Percentiles rank a stretch among this genome's conserved stretches.
Conservation (phyloP, 2,113 vertebrate genomes). For the Gambusia holbrooki region DNA sequence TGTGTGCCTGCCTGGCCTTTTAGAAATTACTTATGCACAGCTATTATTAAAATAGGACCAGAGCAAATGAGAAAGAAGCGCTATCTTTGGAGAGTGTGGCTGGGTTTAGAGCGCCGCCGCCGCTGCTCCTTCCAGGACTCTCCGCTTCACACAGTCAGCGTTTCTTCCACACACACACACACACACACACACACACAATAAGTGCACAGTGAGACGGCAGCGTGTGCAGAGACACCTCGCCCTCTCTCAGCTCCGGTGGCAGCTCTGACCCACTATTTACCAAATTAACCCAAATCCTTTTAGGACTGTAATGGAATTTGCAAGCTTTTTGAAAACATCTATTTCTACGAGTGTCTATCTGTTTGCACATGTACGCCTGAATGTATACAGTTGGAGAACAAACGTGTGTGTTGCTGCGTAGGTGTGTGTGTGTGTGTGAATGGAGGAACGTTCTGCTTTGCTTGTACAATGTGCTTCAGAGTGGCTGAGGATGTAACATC, state of each 20-base stretch:
- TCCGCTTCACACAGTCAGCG: conserved; percentile 96
- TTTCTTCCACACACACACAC: conserved; percentile 58
- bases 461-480: conserved; percentile 59
- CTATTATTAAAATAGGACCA: conserved; percentile 99
- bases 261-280: conserved; percentile 96
- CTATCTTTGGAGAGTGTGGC: conserved; percentile 90
- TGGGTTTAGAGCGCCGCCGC: conserved; percentile 90
- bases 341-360: conserved; percentile 34
- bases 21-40: conserved; percentile 99
- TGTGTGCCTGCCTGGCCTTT: conserved; percentile 98
- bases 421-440: conserved; percentile 25
- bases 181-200: conserved; percentile 66
- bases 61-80: conserved; percentile 99
- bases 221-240: conserved; percentile 66
- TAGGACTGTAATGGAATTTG: conserved; percentile 96
- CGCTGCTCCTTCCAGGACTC: conserved; percentile 83
- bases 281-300: conserved; percentile 98
- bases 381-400: conserved; percentile 20
- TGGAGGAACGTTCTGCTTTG: conserved; percentile 48
- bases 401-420: neutral
- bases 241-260: conserved; percentile 88
- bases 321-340: conserved; percentile 82
- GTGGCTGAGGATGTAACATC: conserved; percentile 55
- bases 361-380: conserved; percentile 37
- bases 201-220: conserved; percentile 14